Evolutionary conservation across 2,888 invertebrate species (phyloP), one percentile per base, ranked within the genome.

Genomic region (Boloria euphrosyne): DNA sequence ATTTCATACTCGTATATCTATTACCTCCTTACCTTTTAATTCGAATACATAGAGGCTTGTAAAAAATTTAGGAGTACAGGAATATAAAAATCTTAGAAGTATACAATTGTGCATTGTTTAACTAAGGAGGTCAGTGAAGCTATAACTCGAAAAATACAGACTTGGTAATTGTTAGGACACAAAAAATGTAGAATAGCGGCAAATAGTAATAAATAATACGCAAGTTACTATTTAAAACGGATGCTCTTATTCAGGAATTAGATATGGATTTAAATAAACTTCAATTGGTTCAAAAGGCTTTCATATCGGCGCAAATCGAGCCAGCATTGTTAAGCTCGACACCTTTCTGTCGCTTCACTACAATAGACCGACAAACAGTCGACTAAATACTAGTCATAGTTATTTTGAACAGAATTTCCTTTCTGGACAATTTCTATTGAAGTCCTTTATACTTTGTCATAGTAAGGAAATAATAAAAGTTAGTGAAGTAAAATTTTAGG

Each of bases 201-300:
- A 49, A n/a, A 14, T 16, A 49, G 7, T 49, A 49, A 49, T 49
- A 49, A 49, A 49, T 49, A 49, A 49, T 49, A 49, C 7, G 47
- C 47, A 10, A 49, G 7, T 49, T 16, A 4, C 14, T 14, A n/a
- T 14, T 50, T 50, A 17, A 60, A 31, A 14, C 31, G 31, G 31
- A 38, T 38, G 31, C 31, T 14, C 13, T 50, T 18, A 49, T 22
- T 54, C n/a, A 16, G 31, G 31, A 38, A 10, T 38, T 38, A 38
- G 13, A 64, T 64, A 51, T n/a, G 62, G 63, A 71, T 71, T 69
- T 65, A 66, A 65, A 64, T 64, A 62, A 71, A 71, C 67, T 64
- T 49, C 43, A 67, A 70, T 69, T 38, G 63, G 65, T 65, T 68
- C 67, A 71, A 69, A 68, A 70, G 70, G 68, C 71, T 68, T 62